A percentile compares a stretch with the other conserved stretches of the same genome.
Conservation (phyloP, 2,888 invertebrate species). For the Antheraea assamensis region DNA sequence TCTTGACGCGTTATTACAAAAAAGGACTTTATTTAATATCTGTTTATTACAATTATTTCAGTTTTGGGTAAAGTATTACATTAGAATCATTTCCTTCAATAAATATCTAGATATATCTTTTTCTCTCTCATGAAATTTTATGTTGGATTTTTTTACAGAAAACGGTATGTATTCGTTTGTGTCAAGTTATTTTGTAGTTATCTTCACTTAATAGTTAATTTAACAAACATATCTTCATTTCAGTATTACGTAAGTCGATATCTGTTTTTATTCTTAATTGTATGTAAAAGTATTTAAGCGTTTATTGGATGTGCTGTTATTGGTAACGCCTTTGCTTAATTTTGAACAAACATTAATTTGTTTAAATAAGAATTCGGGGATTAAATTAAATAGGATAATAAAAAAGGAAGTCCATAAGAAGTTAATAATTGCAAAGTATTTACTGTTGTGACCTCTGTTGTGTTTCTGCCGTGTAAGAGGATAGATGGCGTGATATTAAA, state of each 20-base stretch:
- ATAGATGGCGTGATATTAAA: background rate
- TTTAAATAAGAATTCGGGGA: too few relatives aligned
- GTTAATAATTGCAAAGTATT: too few relatives aligned
- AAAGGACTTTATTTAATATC: too few relatives aligned
- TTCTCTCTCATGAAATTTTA: background rate
- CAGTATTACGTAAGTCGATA: constrained; percentile 1
- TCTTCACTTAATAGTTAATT: background rate
- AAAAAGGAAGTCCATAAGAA: too few relatives aligned
- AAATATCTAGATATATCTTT: background rate
- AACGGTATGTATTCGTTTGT: background rate
- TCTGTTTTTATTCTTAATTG: background rate
- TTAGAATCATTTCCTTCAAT: background rate
- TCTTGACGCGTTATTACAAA: too few relatives aligned
- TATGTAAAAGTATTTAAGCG: too few relatives aligned
- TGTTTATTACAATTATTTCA: background rate
- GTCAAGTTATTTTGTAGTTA: background rate
- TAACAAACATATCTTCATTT: background rate
- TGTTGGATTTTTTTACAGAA: background rate
- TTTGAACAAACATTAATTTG: background rate
- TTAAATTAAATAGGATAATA: background rate
- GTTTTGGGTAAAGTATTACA: background rate
- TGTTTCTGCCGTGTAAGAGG: background rate
- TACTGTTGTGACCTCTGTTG: too few relatives aligned
- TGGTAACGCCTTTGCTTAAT: background rate
- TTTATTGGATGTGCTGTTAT: background rate